A percentile compares a stretch with the other conserved stretches of the same genome.
These are phyloP conservation scores for Diglossa cyanea DNA, from an alignment of 2,797 vertebrate genomes.

Conservation along the genomic window DNA sequence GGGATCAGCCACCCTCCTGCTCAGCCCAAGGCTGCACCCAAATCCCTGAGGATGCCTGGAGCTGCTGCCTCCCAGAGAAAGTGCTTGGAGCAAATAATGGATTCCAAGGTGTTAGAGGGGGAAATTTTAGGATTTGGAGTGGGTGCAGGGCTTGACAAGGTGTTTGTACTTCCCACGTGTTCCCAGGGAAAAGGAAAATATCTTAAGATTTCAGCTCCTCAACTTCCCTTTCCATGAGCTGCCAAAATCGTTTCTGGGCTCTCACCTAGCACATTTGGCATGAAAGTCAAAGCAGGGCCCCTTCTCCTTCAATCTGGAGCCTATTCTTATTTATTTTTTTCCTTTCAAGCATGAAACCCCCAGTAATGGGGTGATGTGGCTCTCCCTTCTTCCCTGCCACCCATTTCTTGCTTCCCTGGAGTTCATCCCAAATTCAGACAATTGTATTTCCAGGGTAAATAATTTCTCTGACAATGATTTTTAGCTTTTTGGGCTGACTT, in stretches of 20 bases:
- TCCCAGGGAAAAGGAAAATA: neutral
- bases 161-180: neutral
- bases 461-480: neutral
- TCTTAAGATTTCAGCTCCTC: neutral
- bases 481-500: neutral
- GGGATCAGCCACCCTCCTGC: neutral
- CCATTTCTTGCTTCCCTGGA: neutral
- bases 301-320: neutral
- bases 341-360: neutral
- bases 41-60: neutral
- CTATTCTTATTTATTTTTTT: too few relatives aligned
- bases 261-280: neutral
- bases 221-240: neutral
- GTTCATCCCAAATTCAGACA: neutral
- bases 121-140: neutral
- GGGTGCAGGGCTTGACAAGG: neutral
- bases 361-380: fast-evolving
- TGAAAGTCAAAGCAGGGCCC: neutral
- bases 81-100: neutral
- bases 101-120: neutral
- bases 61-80: neutral
- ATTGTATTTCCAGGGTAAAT: neutral
- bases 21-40: neutral
- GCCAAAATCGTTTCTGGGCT: neutral
- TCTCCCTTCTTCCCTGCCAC: neutral